Evolutionary conservation across 2,797 vertebrate genomes (phyloP).

Genomic region (Sebastes hopkinsi): DNA sequence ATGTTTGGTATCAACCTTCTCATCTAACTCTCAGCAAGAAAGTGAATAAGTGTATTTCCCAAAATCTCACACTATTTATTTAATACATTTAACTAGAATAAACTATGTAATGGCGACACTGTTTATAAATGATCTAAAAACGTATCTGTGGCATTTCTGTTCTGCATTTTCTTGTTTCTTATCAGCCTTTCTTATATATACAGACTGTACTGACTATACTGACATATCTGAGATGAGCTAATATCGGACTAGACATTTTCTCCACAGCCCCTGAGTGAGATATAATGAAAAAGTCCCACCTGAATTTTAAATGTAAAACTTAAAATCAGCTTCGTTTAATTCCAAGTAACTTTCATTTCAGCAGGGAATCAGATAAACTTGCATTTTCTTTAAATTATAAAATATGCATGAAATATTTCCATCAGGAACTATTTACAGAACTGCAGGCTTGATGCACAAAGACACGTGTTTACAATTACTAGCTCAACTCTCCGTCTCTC

Average conservation of each 20-base stretch:
- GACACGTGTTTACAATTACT: slow-evolving; percentile 20
- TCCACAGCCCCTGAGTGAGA: background rate
- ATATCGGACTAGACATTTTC: no score
- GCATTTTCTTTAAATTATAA: background rate
- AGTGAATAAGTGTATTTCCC: no score
- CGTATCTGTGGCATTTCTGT: background rate
- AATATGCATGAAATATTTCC: background rate
- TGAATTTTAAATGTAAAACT: background rate
- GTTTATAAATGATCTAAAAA: background rate
- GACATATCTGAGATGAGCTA: background rate
- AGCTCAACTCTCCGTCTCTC: background rate
- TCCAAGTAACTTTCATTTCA: background rate
- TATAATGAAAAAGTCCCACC: background rate
- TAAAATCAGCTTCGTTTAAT: background rate
- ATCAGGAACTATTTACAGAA: slow-evolving; percentile 1
- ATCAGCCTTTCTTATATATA: background rate
- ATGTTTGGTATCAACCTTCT: no score
- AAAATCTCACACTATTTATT: no score
- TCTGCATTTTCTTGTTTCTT: background rate
- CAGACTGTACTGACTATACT: background rate
- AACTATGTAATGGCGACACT: no score
- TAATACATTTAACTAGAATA: no score
- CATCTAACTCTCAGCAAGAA: no score
- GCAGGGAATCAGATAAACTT: background rate
- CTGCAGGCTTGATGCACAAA: background rate